Evolutionary conservation across 2,797 vertebrate genomes (phyloP).

Genomic region (Smutsia gigantea): DNA sequence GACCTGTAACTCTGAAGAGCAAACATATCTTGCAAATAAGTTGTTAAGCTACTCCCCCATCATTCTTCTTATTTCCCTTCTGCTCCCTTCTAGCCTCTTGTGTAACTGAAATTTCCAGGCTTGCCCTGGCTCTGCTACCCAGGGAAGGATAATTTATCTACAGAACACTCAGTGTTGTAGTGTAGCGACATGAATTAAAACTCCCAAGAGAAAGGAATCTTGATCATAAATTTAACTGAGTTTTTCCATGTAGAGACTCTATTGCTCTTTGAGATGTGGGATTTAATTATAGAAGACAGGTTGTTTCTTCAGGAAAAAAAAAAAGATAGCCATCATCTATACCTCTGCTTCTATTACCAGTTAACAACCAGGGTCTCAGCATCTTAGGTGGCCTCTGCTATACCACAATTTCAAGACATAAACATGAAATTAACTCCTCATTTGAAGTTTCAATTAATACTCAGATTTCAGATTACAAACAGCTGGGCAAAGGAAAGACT

Average conservation of each 20-base stretch:
- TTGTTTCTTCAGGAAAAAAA: not conserved
- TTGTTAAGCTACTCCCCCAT: not conserved
- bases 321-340: not conserved
- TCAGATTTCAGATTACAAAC: constrained; percentile 26
- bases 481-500: not conserved
- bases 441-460: not conserved
- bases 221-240: not conserved
- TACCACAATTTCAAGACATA: constrained; percentile 15
- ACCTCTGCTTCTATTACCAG: constrained; percentile 11
- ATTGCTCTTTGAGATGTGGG: not conserved
- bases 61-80: not conserved
- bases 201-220: constrained; percentile 22
- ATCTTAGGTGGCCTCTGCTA: not conserved
- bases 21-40: not conserved
- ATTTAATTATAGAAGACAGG: constrained; percentile 14
- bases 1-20: not conserved
- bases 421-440: not conserved
- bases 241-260: not conserved
- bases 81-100: not conserved
- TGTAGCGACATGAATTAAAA: not conserved
- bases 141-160: not conserved
- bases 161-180: not conserved
- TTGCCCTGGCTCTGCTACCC: not conserved
- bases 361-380: not conserved
- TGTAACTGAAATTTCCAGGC: not conserved